Evolutionary conservation across 2,888 invertebrate species (phyloP).

Genomic region (Cephus nigrinus): DNA sequence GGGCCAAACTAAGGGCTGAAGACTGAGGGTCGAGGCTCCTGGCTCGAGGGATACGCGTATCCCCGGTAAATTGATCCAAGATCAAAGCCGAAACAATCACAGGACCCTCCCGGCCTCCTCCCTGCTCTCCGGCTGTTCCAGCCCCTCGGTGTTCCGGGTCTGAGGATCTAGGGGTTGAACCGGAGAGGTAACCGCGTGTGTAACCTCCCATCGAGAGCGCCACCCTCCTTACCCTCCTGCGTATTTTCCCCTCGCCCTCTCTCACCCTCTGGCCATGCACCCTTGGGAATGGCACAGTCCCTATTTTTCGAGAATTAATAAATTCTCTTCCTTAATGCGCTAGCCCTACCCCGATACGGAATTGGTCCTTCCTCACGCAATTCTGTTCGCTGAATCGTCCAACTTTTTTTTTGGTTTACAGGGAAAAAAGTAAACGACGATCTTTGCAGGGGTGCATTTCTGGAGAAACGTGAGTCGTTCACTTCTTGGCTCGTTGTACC

Average conservation of each 20-base stretch:
- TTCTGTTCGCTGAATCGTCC: no score
- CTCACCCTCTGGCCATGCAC: slow-evolving; percentile 1
- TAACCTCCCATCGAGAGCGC: slow-evolving; percentile 48
- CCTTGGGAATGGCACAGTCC: slow-evolving; percentile 22
- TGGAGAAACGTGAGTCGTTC: no score
- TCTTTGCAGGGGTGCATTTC: no score
- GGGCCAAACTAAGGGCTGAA: not conserved
- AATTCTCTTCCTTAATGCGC: slow-evolving; percentile 22
- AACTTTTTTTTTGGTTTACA: no score
- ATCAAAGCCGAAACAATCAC: slow-evolving; percentile 67
- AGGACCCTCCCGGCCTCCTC: slow-evolving; percentile 51
- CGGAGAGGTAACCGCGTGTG: slow-evolving; percentile 60
- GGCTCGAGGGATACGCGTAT: slow-evolving; percentile 53
- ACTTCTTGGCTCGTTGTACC: no score
- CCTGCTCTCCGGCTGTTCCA: slow-evolving; percentile 17
- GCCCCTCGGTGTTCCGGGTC: slow-evolving; percentile 11
- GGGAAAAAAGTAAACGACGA: no score
- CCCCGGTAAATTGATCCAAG: slow-evolving; percentile 66
- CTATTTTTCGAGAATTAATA: slow-evolving; percentile 39
- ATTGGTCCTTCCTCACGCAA: no score
- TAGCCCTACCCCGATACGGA: no score
- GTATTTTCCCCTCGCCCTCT: slow-evolving; percentile 2
- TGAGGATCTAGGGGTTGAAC: slow-evolving; percentile 29
- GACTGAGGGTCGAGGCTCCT: not conserved
- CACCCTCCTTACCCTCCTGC: slow-evolving; percentile 20